Conservation (phyloP, 1,140 invertebrate species). For the Eurosta solidaginis region DNA sequence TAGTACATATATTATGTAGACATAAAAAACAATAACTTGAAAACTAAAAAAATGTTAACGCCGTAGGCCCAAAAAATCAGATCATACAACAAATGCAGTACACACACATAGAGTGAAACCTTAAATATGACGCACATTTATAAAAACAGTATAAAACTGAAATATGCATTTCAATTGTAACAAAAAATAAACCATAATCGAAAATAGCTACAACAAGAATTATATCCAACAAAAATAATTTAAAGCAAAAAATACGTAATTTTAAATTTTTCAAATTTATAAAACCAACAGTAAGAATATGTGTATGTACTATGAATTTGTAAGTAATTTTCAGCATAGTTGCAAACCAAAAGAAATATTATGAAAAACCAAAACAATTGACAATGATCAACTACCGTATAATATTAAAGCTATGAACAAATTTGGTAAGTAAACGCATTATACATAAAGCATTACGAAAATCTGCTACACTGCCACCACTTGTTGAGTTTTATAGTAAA, state of each 20-base stretch:
- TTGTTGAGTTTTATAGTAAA: not conserved
- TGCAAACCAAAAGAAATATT: not conserved
- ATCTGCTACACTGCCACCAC: slow-evolving; percentile 14
- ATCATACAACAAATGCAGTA: not conserved
- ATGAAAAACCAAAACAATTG: not conserved
- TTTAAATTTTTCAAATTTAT: slow-evolving; percentile 23
- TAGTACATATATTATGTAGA: no score
- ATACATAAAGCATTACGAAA: not conserved
- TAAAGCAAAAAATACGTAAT: slow-evolving; percentile 7
- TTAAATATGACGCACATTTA: slow-evolving; percentile 22
- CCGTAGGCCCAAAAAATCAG: not conserved
- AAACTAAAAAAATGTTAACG: not conserved
- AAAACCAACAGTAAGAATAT: not conserved
- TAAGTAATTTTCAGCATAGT: not conserved
- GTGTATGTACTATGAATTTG: not conserved
- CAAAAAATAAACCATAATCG: not conserved
- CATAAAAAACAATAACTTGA: not conserved
- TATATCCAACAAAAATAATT: slow-evolving; percentile 25
- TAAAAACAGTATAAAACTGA: slow-evolving; percentile 17
- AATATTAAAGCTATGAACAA: not conserved
- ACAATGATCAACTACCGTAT: not conserved
- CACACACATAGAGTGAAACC: not conserved
- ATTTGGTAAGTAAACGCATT: not conserved
- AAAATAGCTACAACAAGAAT: not conserved
- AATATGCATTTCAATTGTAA: slow-evolving; percentile 12